Evolutionary conservation across 2,113 vertebrate genomes (phyloP), one percentile per base, ranked within the genome.

Genomic region (Gasterosteus nipponicus): DNA sequence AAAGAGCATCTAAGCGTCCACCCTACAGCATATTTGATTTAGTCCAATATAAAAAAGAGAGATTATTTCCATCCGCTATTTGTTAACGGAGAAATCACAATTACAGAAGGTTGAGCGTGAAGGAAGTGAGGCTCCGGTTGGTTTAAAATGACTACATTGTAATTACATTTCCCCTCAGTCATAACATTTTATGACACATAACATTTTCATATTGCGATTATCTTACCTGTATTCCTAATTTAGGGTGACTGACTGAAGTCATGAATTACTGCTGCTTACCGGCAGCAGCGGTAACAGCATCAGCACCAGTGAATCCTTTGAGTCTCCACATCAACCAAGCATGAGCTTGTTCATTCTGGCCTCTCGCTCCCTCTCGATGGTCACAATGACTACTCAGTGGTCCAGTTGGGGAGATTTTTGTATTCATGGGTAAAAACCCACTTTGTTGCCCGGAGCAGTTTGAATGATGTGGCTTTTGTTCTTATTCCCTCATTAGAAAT

Each of bases 401-500:
- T 85, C 77, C 81, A 75, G 60, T 73, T 64, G 69, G 46, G 46
- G 35, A 56, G 81, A 35, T 64, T 69, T 54, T 56, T 39, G 22
- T 26, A 26, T 26, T 26, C 1, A 66, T 64, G 51, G 60, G 64
- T 59, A 71, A 38, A 59, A 58, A 58, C 7, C n/a, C 60, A 31
- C 44, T 69, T 54, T n/a, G 35, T 22, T 31, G 19, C 0, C 12
- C 60, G 60, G 58, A 87, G 79, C 69, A 60, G 58, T 70, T 80
- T 84, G 72, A 78, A 44, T 64, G 35, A 7, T 47, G 77, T 76
- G 57, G 39, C 78, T 73, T 88, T 88, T 80, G 76, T 79, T 83
- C 46, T 22, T 0, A 35, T 79, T 79, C 68, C 46, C 69, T 84
- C 77, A 91, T 89, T 83, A 89, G 77, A 62, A n/a, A 82, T 51